phyloP scores from a whole-genome alignment of 2,888 invertebrate species.

The Agapetus fuscipes region DNA sequence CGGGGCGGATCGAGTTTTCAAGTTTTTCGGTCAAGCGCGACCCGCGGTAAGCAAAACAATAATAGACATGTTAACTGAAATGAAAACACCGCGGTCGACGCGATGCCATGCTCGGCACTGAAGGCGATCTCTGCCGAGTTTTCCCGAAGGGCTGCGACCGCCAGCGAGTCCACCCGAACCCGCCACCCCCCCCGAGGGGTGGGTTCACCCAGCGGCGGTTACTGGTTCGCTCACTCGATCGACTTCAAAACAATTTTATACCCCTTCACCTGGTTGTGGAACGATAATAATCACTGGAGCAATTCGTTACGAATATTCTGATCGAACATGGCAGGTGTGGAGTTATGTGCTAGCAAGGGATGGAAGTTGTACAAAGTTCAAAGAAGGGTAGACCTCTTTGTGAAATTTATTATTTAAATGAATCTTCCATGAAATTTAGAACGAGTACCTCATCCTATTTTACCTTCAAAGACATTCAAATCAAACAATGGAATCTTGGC shows the following conservation, averaged over 20 bases:
- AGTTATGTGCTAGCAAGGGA: not conserved
- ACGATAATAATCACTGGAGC: not conserved
- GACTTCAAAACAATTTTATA: not conserved
- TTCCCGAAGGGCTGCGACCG: slow-evolving; percentile 11
- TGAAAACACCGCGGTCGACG: slow-evolving; percentile 17
- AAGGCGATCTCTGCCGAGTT: slow-evolving; percentile 9
- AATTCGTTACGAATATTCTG: not conserved
- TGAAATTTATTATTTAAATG: too few species aligned
- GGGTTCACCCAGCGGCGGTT: not conserved
- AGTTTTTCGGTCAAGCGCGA: not conserved
- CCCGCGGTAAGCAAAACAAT: slow-evolving; percentile 20
- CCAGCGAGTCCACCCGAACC: too few species aligned
- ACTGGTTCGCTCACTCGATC: not conserved
- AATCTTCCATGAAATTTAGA: too few species aligned
- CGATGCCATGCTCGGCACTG: slow-evolving; percentile 8
- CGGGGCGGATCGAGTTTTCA: too few species aligned
- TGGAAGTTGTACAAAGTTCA: too few species aligned
- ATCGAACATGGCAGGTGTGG: not conserved
- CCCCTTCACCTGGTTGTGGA: not conserved
- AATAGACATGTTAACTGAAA: slow-evolving; percentile 21
- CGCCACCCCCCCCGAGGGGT: slow-evolving; percentile 6
- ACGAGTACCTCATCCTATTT: too few species aligned
- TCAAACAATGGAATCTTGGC: too few species aligned
- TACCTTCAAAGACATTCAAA: too few species aligned
- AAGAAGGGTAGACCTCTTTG: too few species aligned